Evolutionary conservation across 2,797 vertebrate species (phyloP).

Genomic region (Chrysocyon brachyurus): DNA sequence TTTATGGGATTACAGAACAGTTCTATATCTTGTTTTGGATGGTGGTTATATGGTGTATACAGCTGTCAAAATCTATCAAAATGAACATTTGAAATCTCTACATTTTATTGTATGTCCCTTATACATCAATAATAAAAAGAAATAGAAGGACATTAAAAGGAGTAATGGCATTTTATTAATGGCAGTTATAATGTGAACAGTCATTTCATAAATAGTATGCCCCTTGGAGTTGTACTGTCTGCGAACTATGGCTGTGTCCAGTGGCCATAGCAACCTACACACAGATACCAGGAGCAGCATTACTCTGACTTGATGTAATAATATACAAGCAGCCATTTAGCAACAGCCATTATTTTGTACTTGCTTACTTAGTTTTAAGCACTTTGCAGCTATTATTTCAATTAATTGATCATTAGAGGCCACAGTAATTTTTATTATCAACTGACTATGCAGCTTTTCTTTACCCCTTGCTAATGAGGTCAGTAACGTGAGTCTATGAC

Average conservation of each 20-base stretch:
- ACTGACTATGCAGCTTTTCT: background rate
- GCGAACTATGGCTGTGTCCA: background rate
- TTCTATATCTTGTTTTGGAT: background rate
- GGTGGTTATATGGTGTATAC: background rate
- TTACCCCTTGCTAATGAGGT: background rate
- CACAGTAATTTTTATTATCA: background rate
- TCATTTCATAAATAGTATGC: background rate
- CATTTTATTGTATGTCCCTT: background rate
- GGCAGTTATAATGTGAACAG: background rate
- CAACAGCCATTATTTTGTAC: background rate
- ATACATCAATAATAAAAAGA: background rate
- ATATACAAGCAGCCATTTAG: background rate
- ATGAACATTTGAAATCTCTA: background rate
- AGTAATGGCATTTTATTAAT: background rate
- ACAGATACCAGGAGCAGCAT: background rate
- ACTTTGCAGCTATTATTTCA: background rate
- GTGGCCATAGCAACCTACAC: background rate
- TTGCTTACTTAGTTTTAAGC: conserved; percentile 17
- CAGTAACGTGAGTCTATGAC: background rate
- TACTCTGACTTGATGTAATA: background rate
- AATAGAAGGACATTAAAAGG: background rate
- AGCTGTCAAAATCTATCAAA: background rate
- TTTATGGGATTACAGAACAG: background rate
- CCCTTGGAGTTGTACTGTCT: background rate
- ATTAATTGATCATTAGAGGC: background rate